Conservation (phyloP, 2,113 vertebrate species). For the Psilopogon haemacephalus region DNA sequence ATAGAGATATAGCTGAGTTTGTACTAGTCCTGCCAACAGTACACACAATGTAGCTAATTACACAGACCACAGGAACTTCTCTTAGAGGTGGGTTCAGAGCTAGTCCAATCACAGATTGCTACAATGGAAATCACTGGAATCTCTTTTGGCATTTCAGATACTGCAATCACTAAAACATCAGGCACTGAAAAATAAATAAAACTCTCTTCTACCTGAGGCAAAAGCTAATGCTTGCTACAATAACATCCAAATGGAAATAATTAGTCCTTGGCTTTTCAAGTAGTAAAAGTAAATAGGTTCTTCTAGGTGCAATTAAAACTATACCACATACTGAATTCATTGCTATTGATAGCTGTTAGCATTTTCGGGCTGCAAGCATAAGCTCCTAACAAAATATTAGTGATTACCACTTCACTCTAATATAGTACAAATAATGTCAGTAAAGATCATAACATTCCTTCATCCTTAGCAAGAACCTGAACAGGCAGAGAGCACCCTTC, state of each 20-base stretch:
- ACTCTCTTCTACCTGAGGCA: constrained; percentile 61
- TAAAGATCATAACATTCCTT: constrained; percentile 40
- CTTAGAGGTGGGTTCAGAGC: constrained; percentile 51
- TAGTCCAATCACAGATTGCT: constrained; percentile 34
- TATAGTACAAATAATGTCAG: constrained; percentile 53
- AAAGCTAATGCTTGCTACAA: constrained; percentile 67
- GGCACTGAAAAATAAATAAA: constrained; percentile 63
- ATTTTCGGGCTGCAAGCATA: constrained; percentile 66
- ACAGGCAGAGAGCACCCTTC: constrained; percentile 29
- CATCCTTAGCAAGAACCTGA: constrained; percentile 44
- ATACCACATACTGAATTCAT: constrained; percentile 57
- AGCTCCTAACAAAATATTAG: constrained; percentile 63
- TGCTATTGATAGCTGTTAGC: constrained; percentile 47
- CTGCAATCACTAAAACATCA: constrained; percentile 62
- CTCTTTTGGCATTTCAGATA: constrained; percentile 48
- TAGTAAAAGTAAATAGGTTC: constrained; percentile 73
- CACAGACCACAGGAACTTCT: constrained; percentile 49
- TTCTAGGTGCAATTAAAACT: constrained; percentile 70
- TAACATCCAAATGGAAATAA: constrained; percentile 74
- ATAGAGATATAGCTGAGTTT: not conserved
- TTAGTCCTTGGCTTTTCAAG: constrained; percentile 72
- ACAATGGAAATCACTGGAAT: constrained; percentile 59
- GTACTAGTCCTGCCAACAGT: not conserved
- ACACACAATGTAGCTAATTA: not conserved
- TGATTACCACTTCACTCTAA: constrained; percentile 59